These are phyloP conservation scores for Ceratitis capitata DNA, from an alignment of 1,140 invertebrate species.

Conservation along the genomic window DNA sequence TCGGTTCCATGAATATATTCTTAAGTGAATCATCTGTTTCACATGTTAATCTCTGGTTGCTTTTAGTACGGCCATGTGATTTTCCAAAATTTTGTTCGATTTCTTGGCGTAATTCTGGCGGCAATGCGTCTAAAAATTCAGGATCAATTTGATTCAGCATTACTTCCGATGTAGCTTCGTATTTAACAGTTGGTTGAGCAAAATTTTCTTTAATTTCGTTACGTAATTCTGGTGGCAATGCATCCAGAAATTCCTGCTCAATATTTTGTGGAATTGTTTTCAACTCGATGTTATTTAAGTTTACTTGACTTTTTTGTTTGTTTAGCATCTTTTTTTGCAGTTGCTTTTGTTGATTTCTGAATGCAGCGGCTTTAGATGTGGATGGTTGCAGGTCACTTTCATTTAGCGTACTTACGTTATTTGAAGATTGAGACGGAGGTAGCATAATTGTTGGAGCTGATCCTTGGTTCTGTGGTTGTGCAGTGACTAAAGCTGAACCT, in stretches of 20 bases:
- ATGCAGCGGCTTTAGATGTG: constrained; percentile 51
- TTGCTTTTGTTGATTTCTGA: constrained; percentile 24
- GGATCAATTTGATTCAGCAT: too few species aligned
- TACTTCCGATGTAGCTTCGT: not conserved
- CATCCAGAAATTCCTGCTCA: constrained; percentile 42
- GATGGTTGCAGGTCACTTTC: constrained; percentile 53
- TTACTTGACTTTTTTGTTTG: not conserved
- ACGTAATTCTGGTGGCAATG: constrained; percentile 39
- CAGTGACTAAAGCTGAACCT: too few species aligned
- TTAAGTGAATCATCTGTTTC: too few species aligned
- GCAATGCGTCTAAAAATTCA: too few species aligned
- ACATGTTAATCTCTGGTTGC: too few species aligned
- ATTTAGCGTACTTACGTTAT: constrained; percentile 44
- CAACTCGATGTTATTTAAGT: too few species aligned
- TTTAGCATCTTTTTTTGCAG: constrained; percentile 18
- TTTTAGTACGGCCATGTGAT: too few species aligned
- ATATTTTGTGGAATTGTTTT: not conserved
- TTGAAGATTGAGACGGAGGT: not conserved
- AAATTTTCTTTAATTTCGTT: constrained; percentile 40
- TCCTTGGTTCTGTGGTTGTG: not conserved
- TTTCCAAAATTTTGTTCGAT: too few species aligned
- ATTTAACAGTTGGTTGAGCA: not conserved
- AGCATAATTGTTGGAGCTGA: not conserved
- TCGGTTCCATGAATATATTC: constrained; percentile 42
- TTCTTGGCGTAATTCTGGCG: too few species aligned